Evolutionary conservation across 2,113 vertebrate species (phyloP).

Genomic region (Leiothrix lutea): DNA sequence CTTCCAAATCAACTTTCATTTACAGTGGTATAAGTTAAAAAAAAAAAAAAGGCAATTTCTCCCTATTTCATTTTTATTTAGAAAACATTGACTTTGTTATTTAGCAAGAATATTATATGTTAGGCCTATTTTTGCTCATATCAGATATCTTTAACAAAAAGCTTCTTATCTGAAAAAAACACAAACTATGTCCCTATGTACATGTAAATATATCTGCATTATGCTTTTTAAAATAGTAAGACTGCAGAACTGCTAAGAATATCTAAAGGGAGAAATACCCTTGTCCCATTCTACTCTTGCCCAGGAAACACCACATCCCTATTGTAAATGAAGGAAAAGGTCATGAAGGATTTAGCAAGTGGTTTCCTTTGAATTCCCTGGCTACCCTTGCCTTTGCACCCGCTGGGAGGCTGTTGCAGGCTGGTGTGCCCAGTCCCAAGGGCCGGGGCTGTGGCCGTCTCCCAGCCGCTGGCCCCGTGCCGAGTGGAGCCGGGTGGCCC

Average conservation of each 20-base stretch:
- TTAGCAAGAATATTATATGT: background rate
- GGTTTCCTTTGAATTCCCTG: background rate
- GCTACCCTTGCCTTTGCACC: background rate
- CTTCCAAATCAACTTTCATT: background rate
- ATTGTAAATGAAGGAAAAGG: constrained; percentile 34
- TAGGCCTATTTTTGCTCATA: background rate
- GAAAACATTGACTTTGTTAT: background rate
- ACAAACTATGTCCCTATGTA: background rate
- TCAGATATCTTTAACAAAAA: background rate
- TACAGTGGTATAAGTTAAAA: background rate
- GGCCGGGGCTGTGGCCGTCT: background rate
- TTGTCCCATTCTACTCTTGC: background rate
- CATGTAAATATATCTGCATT: background rate
- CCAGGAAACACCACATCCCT: background rate
- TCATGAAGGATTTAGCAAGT: constrained; percentile 11
- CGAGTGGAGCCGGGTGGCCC: background rate
- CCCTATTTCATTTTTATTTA: background rate
- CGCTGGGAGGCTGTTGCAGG: rapidly evolving
- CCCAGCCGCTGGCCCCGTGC: background rate
- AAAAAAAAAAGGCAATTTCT: background rate
- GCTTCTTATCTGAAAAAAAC: background rate
- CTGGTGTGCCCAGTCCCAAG: background rate
- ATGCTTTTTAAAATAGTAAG: background rate
- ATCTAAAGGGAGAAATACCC: background rate
- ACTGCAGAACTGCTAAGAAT: background rate